These are phyloP conservation scores for Aphelenchoides fujianensis DNA, from an alignment of 1,140 invertebrate genomes.

Conservation along the genomic window DNA sequence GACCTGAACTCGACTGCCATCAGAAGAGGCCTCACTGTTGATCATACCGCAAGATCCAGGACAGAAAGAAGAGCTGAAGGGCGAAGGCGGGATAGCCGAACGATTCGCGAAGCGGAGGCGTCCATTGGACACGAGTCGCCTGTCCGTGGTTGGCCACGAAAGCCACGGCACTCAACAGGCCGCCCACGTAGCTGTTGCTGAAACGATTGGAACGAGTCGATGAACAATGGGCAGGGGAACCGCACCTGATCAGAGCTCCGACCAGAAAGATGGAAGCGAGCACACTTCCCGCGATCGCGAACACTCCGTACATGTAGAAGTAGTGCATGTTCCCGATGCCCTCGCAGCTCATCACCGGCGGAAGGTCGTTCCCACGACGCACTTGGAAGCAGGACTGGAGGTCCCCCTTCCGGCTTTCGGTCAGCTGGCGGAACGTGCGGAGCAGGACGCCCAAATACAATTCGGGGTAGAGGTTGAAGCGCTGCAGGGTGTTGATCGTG, in stretches of 20 bases:
- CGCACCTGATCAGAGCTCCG: constrained; percentile 53
- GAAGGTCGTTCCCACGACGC: constrained; percentile 69
- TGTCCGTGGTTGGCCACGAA: constrained; percentile 80
- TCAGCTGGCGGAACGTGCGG: constrained; percentile 65
- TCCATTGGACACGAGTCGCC: constrained; percentile 77
- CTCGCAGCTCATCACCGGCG: constrained; percentile 73
- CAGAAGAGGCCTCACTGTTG: constrained; percentile 11
- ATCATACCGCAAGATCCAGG: constrained; percentile 63
- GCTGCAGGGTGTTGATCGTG: constrained; percentile 75
- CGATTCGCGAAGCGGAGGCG: constrained; percentile 77
- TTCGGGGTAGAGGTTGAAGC: constrained; percentile 80
- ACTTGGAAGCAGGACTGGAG: constrained; percentile 69
- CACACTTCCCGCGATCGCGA: constrained; percentile 54
- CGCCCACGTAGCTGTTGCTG: constrained; percentile 72
- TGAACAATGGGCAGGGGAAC: neutral
- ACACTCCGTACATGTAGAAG: constrained; percentile 57
- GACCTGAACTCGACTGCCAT: constrained; percentile 66
- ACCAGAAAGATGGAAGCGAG: constrained; percentile 48
- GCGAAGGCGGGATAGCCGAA: constrained; percentile 74
- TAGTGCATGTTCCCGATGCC: constrained; percentile 63
- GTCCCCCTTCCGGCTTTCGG: constrained; percentile 58
- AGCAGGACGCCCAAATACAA: constrained; percentile 70
- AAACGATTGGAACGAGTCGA: constrained; percentile 10
- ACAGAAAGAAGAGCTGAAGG: constrained; percentile 65
- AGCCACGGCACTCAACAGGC: constrained; percentile 69